Percentiles rank a stretch among this genome's conserved stretches.
Conservation (phyloP, 1,140 invertebrate species). For the Drosophila repleta region DNA sequence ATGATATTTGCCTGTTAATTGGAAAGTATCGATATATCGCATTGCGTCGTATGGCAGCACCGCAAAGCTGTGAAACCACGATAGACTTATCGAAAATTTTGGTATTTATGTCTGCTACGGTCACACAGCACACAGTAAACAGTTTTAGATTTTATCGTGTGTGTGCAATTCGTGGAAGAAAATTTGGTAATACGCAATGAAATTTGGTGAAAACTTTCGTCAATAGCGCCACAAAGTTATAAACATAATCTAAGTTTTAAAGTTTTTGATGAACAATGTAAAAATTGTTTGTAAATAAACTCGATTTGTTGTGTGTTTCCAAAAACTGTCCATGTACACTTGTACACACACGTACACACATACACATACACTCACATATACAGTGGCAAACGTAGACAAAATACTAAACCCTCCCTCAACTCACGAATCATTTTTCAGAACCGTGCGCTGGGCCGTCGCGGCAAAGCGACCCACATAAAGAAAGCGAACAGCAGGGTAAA, state of each 20-base stretch:
- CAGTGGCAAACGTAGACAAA: conserved; percentile 66
- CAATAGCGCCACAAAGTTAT: conserved; percentile 20
- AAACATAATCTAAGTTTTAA: not conserved
- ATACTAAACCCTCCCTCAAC: conserved; percentile 63
- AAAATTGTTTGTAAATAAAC: conserved; percentile 19
- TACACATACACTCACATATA: conserved; percentile 35
- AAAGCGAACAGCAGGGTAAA: conserved; percentile 45
- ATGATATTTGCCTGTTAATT: not conserved
- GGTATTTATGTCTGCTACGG: conserved; percentile 5
- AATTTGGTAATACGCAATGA: conserved; percentile 33
- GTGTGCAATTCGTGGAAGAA: conserved; percentile 57
- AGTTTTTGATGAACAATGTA: conserved; percentile 21
- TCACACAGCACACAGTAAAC: conserved; percentile 60
- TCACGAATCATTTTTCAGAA: conserved; percentile 57
- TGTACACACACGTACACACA: conserved; percentile 34
- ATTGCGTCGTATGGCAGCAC: not conserved
- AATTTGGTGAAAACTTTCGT: conserved; percentile 9
- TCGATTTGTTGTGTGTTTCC: conserved; percentile 19
- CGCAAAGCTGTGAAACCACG: not conserved
- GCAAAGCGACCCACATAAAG: conserved; percentile 72
- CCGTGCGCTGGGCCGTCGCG: conserved; percentile 46
- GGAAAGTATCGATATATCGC: conserved; percentile 3
- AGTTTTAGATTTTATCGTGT: conserved; percentile 70
- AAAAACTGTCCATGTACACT: conserved; percentile 13
- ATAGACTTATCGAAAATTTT: not conserved